phyloP scores from a whole-genome alignment of 2,797 vertebrate species.

The Lepilemur septentrionalis region DNA sequence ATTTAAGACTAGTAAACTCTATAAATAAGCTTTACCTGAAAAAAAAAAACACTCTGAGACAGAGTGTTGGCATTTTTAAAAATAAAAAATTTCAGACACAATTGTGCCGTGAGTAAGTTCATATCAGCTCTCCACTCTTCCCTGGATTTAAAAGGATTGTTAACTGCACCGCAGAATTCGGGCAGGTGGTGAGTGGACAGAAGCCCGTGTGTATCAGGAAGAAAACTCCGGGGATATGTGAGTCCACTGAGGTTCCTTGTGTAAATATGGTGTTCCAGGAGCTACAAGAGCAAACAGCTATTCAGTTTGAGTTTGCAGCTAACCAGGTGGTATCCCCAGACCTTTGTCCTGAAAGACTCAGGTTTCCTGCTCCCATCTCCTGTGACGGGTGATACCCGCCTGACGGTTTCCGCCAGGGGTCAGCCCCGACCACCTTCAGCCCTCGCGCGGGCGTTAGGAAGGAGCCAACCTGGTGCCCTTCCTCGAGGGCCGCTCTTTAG shows the following conservation, averaged over 20 bases:
- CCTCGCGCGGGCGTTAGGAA: not conserved
- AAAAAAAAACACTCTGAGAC: not conserved
- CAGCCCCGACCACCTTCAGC: not conserved
- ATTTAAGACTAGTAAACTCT: not conserved
- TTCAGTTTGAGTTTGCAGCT: not conserved
- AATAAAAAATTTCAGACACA: slow-evolving; percentile 1
- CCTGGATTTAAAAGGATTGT: slow-evolving; percentile 28
- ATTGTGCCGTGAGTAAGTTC: not conserved
- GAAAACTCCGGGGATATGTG: slow-evolving; percentile 10
- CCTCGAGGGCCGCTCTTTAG: not conserved
- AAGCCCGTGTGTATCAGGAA: not conserved
- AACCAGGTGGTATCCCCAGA: not conserved
- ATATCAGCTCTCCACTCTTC: not conserved
- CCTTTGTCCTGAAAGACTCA: not conserved
- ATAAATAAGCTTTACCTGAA: not conserved
- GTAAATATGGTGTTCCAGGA: not conserved
- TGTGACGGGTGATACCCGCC: not conserved
- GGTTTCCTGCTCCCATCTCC: not conserved
- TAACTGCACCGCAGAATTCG: slow-evolving; percentile 12
- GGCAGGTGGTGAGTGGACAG: not conserved
- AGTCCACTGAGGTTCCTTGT: not conserved
- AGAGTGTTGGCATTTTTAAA: not conserved
- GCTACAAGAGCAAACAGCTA: not conserved
- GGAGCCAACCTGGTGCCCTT: not conserved
- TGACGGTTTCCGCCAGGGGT: not conserved